A percentile compares a stretch with the other conserved stretches of the same genome.
Evolutionary conservation across 2,888 invertebrate genomes (phyloP).

Genomic region (Aspidiotus rigidus): DNA sequence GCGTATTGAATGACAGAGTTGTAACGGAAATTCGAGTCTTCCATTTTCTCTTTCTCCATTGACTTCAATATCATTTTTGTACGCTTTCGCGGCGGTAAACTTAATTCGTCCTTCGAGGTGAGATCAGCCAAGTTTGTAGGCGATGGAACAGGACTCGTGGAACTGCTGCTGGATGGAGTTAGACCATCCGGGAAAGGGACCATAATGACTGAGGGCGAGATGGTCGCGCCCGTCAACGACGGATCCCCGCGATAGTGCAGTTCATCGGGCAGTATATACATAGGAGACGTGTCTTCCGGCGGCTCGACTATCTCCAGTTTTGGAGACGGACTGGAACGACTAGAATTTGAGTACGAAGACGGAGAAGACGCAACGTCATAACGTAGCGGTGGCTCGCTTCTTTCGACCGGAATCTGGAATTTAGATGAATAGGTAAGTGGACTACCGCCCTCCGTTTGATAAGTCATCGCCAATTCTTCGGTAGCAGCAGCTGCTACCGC

Average conservation of each 20-base stretch:
- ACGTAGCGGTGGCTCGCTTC: slow-evolving; percentile 6
- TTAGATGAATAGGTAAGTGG: slow-evolving; percentile 14
- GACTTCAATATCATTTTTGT: slow-evolving; percentile 64
- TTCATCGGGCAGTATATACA: slow-evolving; percentile 11
- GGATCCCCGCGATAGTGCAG: background rate
- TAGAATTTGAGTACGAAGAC: slow-evolving; percentile 33
- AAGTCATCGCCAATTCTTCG: slow-evolving; percentile 3
- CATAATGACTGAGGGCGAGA: slow-evolving; percentile 50
- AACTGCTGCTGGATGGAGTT: slow-evolving; percentile 26
- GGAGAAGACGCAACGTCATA: slow-evolving; percentile 18
- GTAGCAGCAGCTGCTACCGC: slow-evolving; percentile 18
- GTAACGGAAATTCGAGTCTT: slow-evolving; percentile 46
- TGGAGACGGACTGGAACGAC: slow-evolving; percentile 37
- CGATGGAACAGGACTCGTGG: slow-evolving; percentile 31
- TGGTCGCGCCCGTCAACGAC: slow-evolving; percentile 33
- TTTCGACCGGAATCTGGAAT: slow-evolving; percentile 18
- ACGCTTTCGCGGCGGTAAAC: slow-evolving; percentile 67
- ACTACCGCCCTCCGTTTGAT: slow-evolving; percentile 9
- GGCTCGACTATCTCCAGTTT: slow-evolving; percentile 36
- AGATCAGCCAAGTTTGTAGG: slow-evolving; percentile 47
- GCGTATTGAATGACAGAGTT: slow-evolving; percentile 82
- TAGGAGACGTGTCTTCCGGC: slow-evolving; percentile 9
- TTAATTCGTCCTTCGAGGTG: slow-evolving; percentile 51
- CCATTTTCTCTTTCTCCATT: slow-evolving; percentile 48
- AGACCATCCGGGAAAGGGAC: slow-evolving; percentile 41